These are phyloP conservation scores for Abscondita cerata DNA, from an alignment of 2,888 invertebrate genomes.

Conservation along the genomic window DNA sequence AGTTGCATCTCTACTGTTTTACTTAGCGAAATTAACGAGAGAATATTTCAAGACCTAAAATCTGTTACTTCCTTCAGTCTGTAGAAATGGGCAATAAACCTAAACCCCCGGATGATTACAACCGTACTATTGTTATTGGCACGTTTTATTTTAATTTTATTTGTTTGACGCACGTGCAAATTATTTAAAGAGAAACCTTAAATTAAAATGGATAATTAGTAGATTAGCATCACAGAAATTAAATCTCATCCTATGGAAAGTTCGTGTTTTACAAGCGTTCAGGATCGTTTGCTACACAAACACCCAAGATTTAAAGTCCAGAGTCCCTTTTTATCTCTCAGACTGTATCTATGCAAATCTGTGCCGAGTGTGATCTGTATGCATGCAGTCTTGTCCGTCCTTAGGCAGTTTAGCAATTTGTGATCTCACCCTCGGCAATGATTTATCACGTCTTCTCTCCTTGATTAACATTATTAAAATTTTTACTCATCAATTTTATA, in stretches of 20 bases:
- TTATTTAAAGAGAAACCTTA: neutral
- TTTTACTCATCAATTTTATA: conserved; percentile 3
- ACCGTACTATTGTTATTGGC: too few relatives aligned
- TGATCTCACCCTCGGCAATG: conserved; percentile 29
- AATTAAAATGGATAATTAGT: conserved; percentile 2
- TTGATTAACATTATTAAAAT: conserved; percentile 30
- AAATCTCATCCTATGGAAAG: neutral
- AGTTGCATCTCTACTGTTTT: conserved; percentile 30
- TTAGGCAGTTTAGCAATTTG: conserved; percentile 40
- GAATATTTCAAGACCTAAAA: conserved; percentile 26
- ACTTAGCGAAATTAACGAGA: conserved; percentile 36
- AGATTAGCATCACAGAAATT: neutral
- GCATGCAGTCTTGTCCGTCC: conserved; percentile 37
- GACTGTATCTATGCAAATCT: conserved; percentile 44
- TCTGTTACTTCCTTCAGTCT: conserved; percentile 25
- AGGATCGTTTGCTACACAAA: conserved; percentile 31
- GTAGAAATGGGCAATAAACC: conserved; percentile 20
- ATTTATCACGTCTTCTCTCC: conserved; percentile 30
- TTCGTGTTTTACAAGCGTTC: conserved; percentile 24
- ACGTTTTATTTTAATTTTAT: too few relatives aligned
- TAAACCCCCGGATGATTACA: conserved; percentile 4
- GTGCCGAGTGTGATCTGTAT: conserved; percentile 37
- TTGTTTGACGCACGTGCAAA: neutral
- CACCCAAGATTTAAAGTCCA: conserved; percentile 32
- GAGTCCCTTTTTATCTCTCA: conserved; percentile 36